These are phyloP conservation scores for Nemotelus nigrinus DNA, from an alignment of 2,888 invertebrate species.

Conservation along the genomic window DNA sequence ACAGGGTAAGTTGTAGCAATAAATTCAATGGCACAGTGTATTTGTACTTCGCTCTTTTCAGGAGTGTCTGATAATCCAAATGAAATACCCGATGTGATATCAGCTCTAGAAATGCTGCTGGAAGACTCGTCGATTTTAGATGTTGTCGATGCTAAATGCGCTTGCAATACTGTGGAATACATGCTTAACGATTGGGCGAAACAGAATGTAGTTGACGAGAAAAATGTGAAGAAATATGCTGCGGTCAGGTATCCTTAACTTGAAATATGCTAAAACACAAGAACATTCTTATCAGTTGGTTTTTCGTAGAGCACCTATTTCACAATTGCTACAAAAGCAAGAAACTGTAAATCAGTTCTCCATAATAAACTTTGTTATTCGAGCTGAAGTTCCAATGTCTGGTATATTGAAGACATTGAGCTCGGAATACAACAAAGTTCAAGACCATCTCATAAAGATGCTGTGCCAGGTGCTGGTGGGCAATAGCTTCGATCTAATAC, in stretches of 20 bases:
- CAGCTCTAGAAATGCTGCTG: slow-evolving; percentile 85
- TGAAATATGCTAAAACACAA: slow-evolving; percentile 51
- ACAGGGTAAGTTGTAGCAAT: slow-evolving; percentile 63
- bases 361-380: slow-evolving; percentile 80
- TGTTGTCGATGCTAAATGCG: slow-evolving; percentile 88
- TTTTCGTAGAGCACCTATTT: slow-evolving; percentile 69
- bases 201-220: slow-evolving; percentile 81
- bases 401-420: slow-evolving; percentile 91
- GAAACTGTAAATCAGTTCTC: slow-evolving; percentile 77
- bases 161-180: slow-evolving; percentile 87
- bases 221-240: slow-evolving; percentile 77
- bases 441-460: slow-evolving; percentile 86
- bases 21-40: not conserved
- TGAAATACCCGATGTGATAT: slow-evolving; percentile 79
- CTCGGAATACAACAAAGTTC: slow-evolving; percentile 88
- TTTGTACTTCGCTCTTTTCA: not conserved
- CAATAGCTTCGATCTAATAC: slow-evolving; percentile 89
- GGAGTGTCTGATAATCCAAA: slow-evolving; percentile 70
- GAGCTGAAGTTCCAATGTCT: slow-evolving; percentile 88
- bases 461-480: slow-evolving; percentile 89
- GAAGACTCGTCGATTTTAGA: slow-evolving; percentile 87
- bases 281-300: not conserved
- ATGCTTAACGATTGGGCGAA: slow-evolving; percentile 84
- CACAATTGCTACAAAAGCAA: slow-evolving; percentile 72
- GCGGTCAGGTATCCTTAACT: slow-evolving; percentile 59